Evolutionary conservation across 2,113 vertebrate genomes (phyloP).

Genomic region (Nothobranchius furzeri): DNA sequence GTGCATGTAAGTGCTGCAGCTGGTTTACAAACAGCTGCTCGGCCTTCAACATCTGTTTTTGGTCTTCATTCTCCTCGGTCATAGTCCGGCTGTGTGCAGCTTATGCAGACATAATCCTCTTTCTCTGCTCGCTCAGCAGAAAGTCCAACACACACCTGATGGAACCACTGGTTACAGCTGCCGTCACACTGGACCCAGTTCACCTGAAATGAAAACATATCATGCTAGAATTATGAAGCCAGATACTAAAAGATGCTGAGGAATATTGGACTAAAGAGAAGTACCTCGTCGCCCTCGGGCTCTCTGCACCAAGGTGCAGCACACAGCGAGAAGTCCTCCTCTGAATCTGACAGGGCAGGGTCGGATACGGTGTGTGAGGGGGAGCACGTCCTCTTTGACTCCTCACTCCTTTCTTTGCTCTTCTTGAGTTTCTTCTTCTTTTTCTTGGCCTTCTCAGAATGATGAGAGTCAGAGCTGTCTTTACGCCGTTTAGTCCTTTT

Average conservation of each 20-base stretch:
- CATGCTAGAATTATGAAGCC: neutral
- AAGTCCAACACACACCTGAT: conserved; percentile 95
- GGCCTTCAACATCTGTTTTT: conserved; percentile 68
- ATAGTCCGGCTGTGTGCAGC: conserved; percentile 86
- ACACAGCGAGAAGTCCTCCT: conserved; percentile 94
- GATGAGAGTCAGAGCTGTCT: conserved; percentile 77
- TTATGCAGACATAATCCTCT: conserved; percentile 95
- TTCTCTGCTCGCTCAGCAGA: conserved; percentile 94
- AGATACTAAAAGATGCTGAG: neutral
- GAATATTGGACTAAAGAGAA: conserved; percentile 1
- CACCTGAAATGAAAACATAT: conserved; percentile 77
- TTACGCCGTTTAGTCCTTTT: conserved; percentile 89
- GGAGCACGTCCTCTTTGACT: conserved; percentile 65
- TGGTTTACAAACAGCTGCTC: conserved; percentile 56
- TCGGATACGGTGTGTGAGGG: conserved; percentile 81
- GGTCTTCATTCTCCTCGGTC: conserved; percentile 81
- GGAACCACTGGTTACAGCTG: conserved; percentile 99
- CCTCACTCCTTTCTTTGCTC: conserved; percentile 77
- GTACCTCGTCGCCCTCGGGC: conserved; percentile 95
- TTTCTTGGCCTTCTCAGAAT: conserved; percentile 84
- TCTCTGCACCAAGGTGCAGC: conserved; percentile 92
- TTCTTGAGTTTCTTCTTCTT: conserved; percentile 88
- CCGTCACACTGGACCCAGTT: conserved; percentile 99
- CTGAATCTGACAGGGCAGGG: conserved; percentile 86
- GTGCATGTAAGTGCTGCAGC: conserved; percentile 66